A percentile compares a stretch with the other conserved stretches of the same genome.
These are phyloP conservation scores for Mystacornis crossleyi DNA, from an alignment of 2,113 vertebrate species.

Conservation along the genomic window DNA sequence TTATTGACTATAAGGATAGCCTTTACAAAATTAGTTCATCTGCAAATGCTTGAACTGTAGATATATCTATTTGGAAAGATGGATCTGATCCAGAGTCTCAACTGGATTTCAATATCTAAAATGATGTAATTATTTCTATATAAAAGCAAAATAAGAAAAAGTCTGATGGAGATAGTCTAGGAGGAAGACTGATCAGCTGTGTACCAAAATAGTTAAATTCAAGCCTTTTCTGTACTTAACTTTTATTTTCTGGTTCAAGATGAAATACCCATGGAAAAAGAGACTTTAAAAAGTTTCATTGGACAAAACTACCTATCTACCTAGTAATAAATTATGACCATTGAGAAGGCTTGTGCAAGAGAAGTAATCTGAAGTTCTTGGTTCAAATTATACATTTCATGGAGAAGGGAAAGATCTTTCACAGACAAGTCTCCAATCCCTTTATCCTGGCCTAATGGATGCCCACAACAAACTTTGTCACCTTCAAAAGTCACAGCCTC, in stretches of 20 bases:
- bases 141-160: background rate
- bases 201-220: background rate
- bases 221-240: background rate
- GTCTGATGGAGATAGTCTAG: background rate
- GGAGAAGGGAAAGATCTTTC: background rate
- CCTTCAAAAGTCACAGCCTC: background rate
- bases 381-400: background rate
- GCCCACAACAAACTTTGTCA: background rate
- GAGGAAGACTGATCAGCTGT: background rate
- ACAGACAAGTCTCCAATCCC: background rate
- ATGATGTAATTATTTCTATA: background rate
- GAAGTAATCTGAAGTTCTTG: background rate
- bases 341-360: background rate
- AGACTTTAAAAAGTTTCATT: background rate
- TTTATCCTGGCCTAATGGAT: background rate
- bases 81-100: background rate
- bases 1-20: background rate
- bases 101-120: background rate
- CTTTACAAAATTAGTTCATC: background rate
- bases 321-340: background rate
- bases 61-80: background rate
- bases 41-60: background rate
- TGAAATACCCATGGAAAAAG: background rate
- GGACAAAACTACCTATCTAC: background rate
- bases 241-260: background rate